phyloP scores from a whole-genome alignment of 2,888 invertebrate genomes.

The Cataglyphis livida region DNA sequence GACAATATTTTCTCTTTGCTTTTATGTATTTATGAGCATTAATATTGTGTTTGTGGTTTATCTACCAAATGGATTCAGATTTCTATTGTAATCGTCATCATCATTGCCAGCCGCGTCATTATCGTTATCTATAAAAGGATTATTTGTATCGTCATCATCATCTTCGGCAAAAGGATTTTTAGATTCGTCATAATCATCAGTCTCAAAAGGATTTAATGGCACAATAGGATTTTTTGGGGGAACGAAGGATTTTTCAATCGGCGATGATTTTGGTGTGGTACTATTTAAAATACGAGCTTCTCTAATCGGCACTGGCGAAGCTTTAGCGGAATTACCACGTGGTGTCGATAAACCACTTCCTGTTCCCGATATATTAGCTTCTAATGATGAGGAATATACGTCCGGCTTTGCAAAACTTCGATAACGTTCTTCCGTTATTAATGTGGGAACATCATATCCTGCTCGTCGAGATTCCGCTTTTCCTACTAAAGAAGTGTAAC shows the following conservation, averaged over 20 bases:
- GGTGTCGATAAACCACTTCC: slow-evolving; percentile 75
- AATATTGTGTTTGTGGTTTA: slow-evolving; percentile 54
- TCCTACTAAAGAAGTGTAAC: slow-evolving; percentile 59
- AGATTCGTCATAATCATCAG: slow-evolving; percentile 87
- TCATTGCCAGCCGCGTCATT: slow-evolving; percentile 87
- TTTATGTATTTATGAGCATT: slow-evolving; percentile 13
- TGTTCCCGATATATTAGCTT: slow-evolving; percentile 86
- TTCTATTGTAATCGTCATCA: slow-evolving; percentile 92
- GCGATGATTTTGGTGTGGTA: slow-evolving; percentile 81
- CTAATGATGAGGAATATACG: slow-evolving; percentile 88
- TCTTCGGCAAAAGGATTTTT: slow-evolving; percentile 89
- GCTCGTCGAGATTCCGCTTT: slow-evolving; percentile 71
- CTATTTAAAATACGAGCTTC: slow-evolving; percentile 81
- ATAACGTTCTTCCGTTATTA: slow-evolving; percentile 70
- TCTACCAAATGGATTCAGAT: slow-evolving; percentile 90
- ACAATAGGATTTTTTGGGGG: slow-evolving; percentile 81
- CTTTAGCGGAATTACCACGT: slow-evolving; percentile 74
- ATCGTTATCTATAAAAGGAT: slow-evolving; percentile 86
- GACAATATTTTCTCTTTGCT: neutral
- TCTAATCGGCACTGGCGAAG: slow-evolving; percentile 81
- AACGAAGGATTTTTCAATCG: slow-evolving; percentile 79
- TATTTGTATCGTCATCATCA: slow-evolving; percentile 87
- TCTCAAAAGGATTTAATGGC: slow-evolving; percentile 85
- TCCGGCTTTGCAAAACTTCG: slow-evolving; percentile 77
- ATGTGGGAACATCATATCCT: slow-evolving; percentile 69